Evolutionary conservation across 2,113 vertebrate genomes (phyloP).

Genomic region (Phainopepla nitens): DNA sequence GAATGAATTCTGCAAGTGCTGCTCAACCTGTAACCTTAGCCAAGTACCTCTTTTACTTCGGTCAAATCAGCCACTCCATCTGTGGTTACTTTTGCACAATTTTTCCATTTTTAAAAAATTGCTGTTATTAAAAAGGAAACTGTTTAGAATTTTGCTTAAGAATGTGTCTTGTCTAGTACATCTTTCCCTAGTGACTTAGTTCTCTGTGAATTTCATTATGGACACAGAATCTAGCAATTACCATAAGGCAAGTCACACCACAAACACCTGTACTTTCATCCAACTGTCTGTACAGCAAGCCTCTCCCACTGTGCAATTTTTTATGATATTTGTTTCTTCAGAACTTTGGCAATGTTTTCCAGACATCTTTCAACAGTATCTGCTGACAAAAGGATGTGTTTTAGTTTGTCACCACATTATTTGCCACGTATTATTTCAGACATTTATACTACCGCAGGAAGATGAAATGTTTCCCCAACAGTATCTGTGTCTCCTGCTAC

Average conservation of each 20-base stretch:
- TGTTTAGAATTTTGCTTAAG: not conserved
- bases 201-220: not conserved
- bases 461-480: not conserved
- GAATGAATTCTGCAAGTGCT: not conserved
- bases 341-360: not conserved
- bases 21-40: not conserved
- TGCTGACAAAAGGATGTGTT: not conserved
- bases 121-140: not conserved
- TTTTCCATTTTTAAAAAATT: not conserved
- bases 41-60: not conserved
- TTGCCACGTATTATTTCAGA: not conserved
- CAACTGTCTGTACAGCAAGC: not conserved
- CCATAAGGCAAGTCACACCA: fast-evolving
- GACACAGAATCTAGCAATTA: not conserved
- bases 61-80: not conserved
- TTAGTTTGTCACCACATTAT: not conserved
- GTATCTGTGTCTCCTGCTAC: not conserved
- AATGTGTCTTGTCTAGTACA: not conserved
- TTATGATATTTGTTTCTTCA: not conserved
- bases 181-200: not conserved
- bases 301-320: not conserved
- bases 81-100: not conserved
- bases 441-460: not conserved
- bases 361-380: not conserved
- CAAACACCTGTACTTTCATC: not conserved